Conservation (phyloP, 2,797 vertebrate species). For the Acrocephalus scirpaceus region DNA sequence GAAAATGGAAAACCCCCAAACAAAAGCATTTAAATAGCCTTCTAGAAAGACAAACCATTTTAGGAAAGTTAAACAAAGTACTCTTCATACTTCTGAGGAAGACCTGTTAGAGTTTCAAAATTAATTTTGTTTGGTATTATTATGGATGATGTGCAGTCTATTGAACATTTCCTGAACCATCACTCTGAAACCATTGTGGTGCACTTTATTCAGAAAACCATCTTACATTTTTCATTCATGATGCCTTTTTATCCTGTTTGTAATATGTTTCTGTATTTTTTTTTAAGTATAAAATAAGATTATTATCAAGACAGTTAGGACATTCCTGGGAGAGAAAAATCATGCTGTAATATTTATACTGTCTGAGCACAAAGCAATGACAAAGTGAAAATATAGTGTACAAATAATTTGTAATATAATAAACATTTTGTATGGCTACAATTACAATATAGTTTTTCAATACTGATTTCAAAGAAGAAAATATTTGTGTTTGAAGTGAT, state of each 20-base stretch:
- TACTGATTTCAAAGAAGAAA: slow-evolving; percentile 37
- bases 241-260: slow-evolving; percentile 42
- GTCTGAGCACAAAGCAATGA: slow-evolving; percentile 68
- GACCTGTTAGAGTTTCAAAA: slow-evolving; percentile 1
- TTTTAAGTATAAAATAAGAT: slow-evolving; percentile 3
- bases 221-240: slow-evolving; percentile 22
- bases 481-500: neutral
- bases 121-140: slow-evolving; percentile 21
- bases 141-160: neutral
- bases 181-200: slow-evolving; percentile 28
- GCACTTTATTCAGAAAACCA: slow-evolving; percentile 27
- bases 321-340: slow-evolving; percentile 48
- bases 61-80: slow-evolving; percentile 40
- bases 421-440: slow-evolving; percentile 71
- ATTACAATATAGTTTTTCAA: slow-evolving; percentile 59
- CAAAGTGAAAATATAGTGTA: slow-evolving; percentile 64
- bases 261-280: slow-evolving; percentile 18
- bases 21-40: neutral
- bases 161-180: neutral
- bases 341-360: slow-evolving; percentile 54
- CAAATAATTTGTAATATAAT: slow-evolving; percentile 72
- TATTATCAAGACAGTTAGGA: slow-evolving; percentile 37
- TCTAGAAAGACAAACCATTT: neutral
- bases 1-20: neutral
- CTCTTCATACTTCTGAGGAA: slow-evolving; percentile 2